Base-by-base conservation (phyloP, 2,888 invertebrate genomes). In the Cenopis cana region DNA sequence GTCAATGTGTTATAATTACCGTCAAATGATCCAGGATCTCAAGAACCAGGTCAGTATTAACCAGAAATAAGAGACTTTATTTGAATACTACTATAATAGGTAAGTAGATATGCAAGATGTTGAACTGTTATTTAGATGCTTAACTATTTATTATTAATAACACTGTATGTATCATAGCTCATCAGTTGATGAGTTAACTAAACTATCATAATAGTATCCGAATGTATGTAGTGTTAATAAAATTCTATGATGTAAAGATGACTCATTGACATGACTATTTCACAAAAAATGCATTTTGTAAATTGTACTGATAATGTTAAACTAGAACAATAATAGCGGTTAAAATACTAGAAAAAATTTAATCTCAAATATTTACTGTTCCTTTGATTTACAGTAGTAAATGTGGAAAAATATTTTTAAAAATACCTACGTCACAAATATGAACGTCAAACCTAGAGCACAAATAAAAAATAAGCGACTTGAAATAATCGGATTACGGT, bases 321-420 rank as follows among this genome's bases (percentile, higher is more conserved):
- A 80, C 78, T 85, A 86, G 87, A 82, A 85, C 83, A 85, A 87
- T 87, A 86, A 85, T 84, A 85, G 81, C 54, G 68, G 76, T 80
- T 77, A 77, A 64, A 5, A 36, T 59, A 62, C 12, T 54, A 70
- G 46, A 54, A 17, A 41, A 9, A 50, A 52, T 36, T 6, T 36
- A 66, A 17, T 24, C 10, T 11, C 29, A 20, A 60, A 24, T 60
- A 60, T 10, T 4, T 18, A 18, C 24, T 11, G 38, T 66, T 36
- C 67, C 17, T 68, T 33, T 46, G 12, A 46, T 14, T 46, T 46
- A 46, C 46, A 46, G n/a, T 41, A 41, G 12, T n/a, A n/a, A n/a
- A n/a, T n/a, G n/a, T n/a, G n/a, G n/a, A n/a, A n/a, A n/a, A n/a
- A n/a, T n/a, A n/a, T n/a, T n/a, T n/a, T n/a, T 14, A 41, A 41